phyloP scores from a whole-genome alignment of 2,113 vertebrate genomes.

The Galbula dea region DNA sequence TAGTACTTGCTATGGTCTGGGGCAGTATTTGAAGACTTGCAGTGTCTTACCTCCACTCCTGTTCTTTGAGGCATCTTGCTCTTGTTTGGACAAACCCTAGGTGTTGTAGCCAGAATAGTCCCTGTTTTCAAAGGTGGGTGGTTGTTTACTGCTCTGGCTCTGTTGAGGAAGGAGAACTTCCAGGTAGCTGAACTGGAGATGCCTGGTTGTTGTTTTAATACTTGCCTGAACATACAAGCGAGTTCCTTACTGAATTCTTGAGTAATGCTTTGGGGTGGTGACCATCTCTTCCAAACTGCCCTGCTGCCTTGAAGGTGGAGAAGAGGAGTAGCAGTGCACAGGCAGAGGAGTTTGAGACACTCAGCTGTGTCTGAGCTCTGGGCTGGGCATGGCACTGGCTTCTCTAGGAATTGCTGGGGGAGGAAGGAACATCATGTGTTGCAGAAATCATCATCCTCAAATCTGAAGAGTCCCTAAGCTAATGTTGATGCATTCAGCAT shows the following conservation, averaged over 20 bases:
- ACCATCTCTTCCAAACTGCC: background rate
- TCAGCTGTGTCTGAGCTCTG: background rate
- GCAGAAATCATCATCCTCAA: background rate
- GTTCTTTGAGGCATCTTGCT: background rate
- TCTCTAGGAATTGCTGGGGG: background rate
- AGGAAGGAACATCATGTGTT: background rate
- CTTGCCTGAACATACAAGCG: background rate
- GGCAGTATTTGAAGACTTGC: no score
- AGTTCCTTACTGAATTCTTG: background rate
- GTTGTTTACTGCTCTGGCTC: background rate
- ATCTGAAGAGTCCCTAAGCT: background rate
- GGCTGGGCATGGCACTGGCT: background rate
- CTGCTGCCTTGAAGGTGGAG: background rate
- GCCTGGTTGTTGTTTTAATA: background rate
- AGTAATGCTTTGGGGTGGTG: background rate
- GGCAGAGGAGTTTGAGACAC: background rate
- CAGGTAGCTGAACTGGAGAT: background rate
- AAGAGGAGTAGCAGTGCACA: fast-evolving
- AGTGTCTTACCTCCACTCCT: background rate
- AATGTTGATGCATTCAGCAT: background rate
- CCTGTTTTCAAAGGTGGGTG: background rate
- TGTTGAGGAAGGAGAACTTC: background rate
- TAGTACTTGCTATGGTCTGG: fast-evolving
- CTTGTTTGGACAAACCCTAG: background rate
- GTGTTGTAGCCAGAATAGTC: background rate